phyloP scores from a whole-genome alignment of 2,888 invertebrate genomes.

The Brachycybe producta region DNA sequence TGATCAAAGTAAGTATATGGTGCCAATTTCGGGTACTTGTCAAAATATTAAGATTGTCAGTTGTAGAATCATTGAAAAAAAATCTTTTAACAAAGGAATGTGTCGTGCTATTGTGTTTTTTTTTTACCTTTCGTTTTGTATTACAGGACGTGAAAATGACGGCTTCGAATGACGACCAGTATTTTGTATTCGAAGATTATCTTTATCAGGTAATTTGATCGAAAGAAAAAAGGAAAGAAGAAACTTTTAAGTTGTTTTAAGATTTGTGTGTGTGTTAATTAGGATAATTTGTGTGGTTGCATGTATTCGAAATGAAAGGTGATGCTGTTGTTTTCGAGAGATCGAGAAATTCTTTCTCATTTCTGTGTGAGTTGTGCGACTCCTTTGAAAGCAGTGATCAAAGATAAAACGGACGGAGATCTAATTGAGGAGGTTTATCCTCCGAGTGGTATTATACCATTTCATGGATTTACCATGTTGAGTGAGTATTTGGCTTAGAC shows the following conservation, averaged over 20 bases:
- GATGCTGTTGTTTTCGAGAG: constrained; percentile 81
- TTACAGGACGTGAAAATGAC: constrained; percentile 76
- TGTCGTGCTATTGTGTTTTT: too few relatives aligned
- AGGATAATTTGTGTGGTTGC: neutral
- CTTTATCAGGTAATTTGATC: constrained; percentile 59
- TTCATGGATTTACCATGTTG: constrained; percentile 96
- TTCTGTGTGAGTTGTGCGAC: constrained; percentile 29
- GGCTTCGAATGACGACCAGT: constrained; percentile 93
- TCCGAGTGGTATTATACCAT: constrained; percentile 87
- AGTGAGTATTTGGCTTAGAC: constrained; percentile 34
- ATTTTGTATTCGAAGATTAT: constrained; percentile 93
- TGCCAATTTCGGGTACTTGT: neutral
- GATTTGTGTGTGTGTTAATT: neutral
- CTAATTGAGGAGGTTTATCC: constrained; percentile 69
- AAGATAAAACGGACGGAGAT: constrained; percentile 50
- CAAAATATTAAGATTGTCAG: neutral
- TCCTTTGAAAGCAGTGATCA: constrained; percentile 59
- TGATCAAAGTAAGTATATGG: constrained; percentile 55
- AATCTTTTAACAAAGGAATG: too few relatives aligned
- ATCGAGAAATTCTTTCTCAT: constrained; percentile 39
- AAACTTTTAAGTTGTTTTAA: neutral
- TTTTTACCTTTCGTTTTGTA: constrained; percentile 1
- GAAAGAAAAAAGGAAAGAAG: neutral
- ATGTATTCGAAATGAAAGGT: constrained; percentile 38
- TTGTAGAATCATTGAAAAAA: neutral